Conservation (phyloP, 2,113 vertebrate genomes). For the Marmota flaviventris region DNA sequence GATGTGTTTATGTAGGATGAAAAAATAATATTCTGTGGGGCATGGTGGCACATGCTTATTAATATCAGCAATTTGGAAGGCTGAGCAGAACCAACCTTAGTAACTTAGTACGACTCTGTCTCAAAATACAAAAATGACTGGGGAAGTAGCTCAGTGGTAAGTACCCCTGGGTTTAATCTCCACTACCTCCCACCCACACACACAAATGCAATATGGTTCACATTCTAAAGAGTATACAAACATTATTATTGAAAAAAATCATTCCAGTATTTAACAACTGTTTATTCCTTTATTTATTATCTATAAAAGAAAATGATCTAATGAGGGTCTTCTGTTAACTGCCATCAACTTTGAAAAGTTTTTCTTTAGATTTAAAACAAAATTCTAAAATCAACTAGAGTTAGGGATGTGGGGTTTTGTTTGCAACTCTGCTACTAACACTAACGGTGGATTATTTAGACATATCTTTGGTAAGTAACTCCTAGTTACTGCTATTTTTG, state of each 20-base stretch:
- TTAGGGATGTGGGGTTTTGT: neutral
- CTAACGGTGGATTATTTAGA: neutral
- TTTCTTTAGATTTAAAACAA: conserved; percentile 31
- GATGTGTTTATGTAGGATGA: neutral
- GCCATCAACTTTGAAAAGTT: conserved; percentile 6
- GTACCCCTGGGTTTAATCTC: no score
- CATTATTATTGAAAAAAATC: conserved; percentile 21
- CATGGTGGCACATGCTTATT: no score
- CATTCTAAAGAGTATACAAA: neutral
- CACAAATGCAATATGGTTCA: neutral
- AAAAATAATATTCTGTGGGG: neutral
- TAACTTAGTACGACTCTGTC: no score
- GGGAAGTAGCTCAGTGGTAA: no score
- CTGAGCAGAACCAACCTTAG: no score
- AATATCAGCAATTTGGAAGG: no score
- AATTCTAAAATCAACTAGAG: conserved; percentile 30
- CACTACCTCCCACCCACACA: no score
- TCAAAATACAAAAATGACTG: no score
- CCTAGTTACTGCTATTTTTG: neutral
- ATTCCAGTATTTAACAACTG: neutral
- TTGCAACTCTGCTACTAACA: neutral
- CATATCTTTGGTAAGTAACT: neutral
- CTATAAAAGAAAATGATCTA: neutral
- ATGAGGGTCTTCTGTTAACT: conserved; percentile 16
- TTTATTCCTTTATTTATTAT: neutral